These are phyloP conservation scores for Cryptoblepharus egeriae DNA, from an alignment of 2,797 vertebrate species.

Conservation along the genomic window DNA sequence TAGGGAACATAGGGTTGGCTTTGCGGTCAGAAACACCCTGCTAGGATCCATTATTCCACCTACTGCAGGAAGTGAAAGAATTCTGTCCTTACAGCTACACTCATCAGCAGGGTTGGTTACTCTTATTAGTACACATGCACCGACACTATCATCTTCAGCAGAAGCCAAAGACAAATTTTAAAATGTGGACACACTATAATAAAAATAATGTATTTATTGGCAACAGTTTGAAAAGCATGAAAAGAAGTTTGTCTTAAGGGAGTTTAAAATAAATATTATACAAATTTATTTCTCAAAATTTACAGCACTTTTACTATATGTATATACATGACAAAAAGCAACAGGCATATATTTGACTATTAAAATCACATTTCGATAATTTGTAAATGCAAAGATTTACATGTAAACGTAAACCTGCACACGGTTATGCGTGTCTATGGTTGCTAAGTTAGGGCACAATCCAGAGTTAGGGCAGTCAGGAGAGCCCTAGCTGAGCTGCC, in stretches of 20 bases:
- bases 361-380: not conserved
- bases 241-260: not conserved
- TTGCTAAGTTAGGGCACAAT: conserved; percentile 30
- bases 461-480: too few species aligned
- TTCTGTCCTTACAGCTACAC: too few species aligned
- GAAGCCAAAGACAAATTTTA: too few species aligned
- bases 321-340: conserved; percentile 40
- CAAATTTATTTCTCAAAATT: not conserved
- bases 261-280: conserved; percentile 38
- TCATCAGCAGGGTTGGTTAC: too few species aligned
- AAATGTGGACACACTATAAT: not conserved
- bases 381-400: not conserved
- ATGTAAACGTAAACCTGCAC: not conserved
- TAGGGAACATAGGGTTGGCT: too few species aligned
- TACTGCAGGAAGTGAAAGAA: too few species aligned
- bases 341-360: not conserved
- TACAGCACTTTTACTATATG: conserved; percentile 18
- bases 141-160: too few species aligned
- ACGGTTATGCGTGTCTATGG: not conserved
- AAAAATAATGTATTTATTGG: conserved; percentile 65
- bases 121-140: too few species aligned
- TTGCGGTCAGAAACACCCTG: too few species aligned
- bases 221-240: conserved; percentile 10
- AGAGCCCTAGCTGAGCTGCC: too few species aligned
- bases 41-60: too few species aligned